A percentile compares a stretch with the other conserved stretches of the same genome.
These are phyloP conservation scores for Pitangus sulphuratus DNA, from an alignment of 2,797 vertebrate species.

Conservation along the genomic window DNA sequence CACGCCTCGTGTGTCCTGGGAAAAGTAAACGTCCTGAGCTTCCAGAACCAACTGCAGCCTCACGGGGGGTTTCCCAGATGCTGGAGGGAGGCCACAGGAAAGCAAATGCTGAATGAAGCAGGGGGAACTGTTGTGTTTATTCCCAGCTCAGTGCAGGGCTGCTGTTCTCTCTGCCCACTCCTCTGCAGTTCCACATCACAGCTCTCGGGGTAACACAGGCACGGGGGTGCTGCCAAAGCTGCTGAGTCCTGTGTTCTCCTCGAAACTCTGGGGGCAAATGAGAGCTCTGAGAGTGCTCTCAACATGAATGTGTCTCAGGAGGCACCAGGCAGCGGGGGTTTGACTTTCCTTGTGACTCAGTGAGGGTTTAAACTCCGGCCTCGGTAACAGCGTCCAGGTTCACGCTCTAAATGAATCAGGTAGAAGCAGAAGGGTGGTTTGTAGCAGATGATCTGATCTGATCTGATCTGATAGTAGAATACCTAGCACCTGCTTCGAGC, in stretches of 20 bases:
- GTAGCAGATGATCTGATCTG: background rate
- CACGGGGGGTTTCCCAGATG: background rate
- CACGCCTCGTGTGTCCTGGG: background rate
- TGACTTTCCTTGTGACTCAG: background rate
- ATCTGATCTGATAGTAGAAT: background rate
- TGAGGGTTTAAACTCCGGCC: background rate
- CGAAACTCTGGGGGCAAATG: background rate
- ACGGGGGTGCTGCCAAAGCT: background rate
- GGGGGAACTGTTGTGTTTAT: background rate
- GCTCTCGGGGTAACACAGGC: background rate
- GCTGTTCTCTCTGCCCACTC: background rate
- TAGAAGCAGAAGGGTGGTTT: background rate
- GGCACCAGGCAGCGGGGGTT: background rate
- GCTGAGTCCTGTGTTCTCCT: background rate
- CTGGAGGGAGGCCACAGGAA: background rate
- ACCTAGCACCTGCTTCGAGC: background rate
- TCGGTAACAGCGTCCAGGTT: background rate
- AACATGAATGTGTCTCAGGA: background rate
- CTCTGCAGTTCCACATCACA: background rate
- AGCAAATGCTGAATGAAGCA: background rate
- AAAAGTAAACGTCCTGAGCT: background rate
- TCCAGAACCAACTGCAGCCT: background rate
- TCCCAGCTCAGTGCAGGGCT: rapidly evolving
- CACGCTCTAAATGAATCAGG: rapidly evolving
- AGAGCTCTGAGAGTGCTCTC: background rate